These are phyloP conservation scores for Aleiodes leptofemur DNA, from an alignment of 2,888 invertebrate species.

Conservation along the genomic window DNA sequence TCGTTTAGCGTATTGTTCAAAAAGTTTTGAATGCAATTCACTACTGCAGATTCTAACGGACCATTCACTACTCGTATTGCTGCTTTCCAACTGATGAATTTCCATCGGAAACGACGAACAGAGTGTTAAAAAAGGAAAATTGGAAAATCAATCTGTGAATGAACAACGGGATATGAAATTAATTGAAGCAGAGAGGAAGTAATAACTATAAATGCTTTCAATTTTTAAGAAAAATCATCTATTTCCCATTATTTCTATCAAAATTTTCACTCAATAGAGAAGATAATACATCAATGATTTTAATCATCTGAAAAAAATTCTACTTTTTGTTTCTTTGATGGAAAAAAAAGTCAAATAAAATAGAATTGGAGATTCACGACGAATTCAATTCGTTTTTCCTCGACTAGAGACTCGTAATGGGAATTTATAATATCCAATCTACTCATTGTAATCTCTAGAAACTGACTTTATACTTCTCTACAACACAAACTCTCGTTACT, in stretches of 20 bases:
- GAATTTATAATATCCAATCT: slow-evolving; percentile 11
- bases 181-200: slow-evolving; percentile 11
- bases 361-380: neutral
- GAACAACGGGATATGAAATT: neutral
- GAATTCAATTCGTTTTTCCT: slow-evolving; percentile 18
- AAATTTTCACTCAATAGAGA: neutral
- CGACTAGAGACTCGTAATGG: neutral
- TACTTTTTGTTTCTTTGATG: neutral
- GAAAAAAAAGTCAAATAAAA: slow-evolving; percentile 4
- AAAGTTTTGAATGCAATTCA: slow-evolving; percentile 6
- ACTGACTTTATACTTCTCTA: slow-evolving; percentile 9
- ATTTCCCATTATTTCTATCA: no score
- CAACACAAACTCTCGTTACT: neutral
- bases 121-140: neutral
- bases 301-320: slow-evolving; percentile 5
- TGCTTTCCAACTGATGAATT: neutral
- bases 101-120: neutral
- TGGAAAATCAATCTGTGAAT: neutral
- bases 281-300: no score
- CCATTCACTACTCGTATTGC: slow-evolving; percentile 14
- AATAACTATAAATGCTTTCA: neutral
- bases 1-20: slow-evolving; percentile 24
- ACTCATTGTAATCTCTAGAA: slow-evolving; percentile 15
- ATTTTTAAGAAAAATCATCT: neutral
- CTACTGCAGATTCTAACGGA: neutral